These are phyloP conservation scores for Nesoenas mayeri DNA, from an alignment of 2,113 vertebrate genomes.

Conservation along the genomic window DNA sequence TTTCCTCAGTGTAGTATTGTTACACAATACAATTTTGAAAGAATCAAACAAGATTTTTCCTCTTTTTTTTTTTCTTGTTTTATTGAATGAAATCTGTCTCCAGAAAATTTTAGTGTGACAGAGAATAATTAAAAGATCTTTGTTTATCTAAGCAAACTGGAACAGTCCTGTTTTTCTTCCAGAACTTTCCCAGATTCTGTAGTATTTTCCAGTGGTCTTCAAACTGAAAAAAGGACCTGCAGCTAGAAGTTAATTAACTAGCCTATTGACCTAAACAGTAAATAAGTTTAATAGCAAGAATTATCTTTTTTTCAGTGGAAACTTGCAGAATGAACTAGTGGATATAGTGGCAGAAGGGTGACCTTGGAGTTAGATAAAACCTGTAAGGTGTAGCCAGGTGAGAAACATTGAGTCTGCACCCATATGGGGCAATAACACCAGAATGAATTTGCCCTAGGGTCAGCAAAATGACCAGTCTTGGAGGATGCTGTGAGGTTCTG, in stretches of 20 bases:
- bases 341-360: neutral
- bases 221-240: neutral
- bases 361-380: neutral
- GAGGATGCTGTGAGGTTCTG: neutral
- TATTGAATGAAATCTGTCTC: neutral
- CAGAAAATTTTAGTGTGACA: neutral
- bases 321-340: neutral
- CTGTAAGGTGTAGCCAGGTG: neutral
- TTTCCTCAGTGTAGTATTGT: neutral
- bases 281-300: neutral
- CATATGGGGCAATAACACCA: rapidly evolving
- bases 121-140: neutral
- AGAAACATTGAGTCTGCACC: neutral
- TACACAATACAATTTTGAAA: neutral
- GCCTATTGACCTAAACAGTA: neutral
- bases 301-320: neutral
- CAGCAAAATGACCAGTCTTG: neutral
- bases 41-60: neutral
- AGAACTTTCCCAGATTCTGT: neutral
- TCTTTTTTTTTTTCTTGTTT: neutral
- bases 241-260: neutral
- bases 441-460: neutral
- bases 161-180: neutral
- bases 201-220: neutral
- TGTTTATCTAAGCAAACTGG: neutral